A percentile compares a stretch with the other conserved stretches of the same genome.
Conservation (phyloP, 2,797 vertebrate species). For the Hydrocynus forskahlii region DNA sequence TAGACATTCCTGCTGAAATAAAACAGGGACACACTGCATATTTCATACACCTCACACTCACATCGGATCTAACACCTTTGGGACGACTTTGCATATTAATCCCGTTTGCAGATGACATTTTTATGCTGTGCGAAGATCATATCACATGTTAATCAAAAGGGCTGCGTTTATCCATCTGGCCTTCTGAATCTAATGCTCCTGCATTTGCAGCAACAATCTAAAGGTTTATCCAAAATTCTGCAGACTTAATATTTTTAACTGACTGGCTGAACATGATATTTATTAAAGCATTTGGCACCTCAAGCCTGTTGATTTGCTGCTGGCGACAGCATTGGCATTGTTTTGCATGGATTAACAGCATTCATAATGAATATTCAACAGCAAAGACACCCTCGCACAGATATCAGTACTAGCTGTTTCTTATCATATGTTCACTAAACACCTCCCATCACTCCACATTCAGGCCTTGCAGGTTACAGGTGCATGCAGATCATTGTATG, state of each 20-base stretch:
- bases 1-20: background rate
- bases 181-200: constrained; percentile 6
- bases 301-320: constrained; percentile 4
- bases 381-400: background rate
- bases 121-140: constrained; percentile 11
- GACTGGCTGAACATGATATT: background rate
- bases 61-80: background rate
- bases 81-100: constrained; percentile 7
- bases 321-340: background rate
- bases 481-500: background rate
- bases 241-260: background rate
- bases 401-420: background rate
- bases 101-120: constrained; percentile 22
- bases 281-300: background rate
- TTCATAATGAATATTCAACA: background rate
- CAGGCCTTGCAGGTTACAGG: background rate
- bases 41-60: constrained; percentile 23
- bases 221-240: background rate
- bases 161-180: constrained; percentile 48
- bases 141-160: constrained; percentile 49
- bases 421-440: background rate
- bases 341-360: constrained; percentile 13
- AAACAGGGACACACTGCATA: background rate
- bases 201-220: background rate
- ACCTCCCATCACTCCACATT: background rate